Evolutionary conservation across 2,797 vertebrate species (phyloP).

Genomic region (Sebastes miniatus): DNA sequence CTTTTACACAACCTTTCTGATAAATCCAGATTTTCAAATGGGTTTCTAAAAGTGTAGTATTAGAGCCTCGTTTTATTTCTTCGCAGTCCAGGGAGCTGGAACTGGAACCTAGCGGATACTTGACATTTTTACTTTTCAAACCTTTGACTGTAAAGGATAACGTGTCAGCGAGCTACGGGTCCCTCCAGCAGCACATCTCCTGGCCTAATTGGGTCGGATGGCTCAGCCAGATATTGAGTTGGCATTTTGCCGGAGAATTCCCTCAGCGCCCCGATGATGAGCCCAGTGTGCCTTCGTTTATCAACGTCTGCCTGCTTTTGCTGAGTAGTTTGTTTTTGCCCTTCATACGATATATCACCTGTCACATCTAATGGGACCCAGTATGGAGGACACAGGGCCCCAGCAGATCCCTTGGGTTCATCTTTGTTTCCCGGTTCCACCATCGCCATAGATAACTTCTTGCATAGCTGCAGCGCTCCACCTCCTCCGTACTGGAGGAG

Average conservation of each 20-base stretch:
- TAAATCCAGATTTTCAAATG: neutral
- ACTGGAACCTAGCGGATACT: slow-evolving; percentile 33
- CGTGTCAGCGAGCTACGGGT: slow-evolving; percentile 22
- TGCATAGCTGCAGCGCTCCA: slow-evolving; percentile 37
- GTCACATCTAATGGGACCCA: slow-evolving; percentile 79
- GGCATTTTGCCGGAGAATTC: slow-evolving; percentile 79
- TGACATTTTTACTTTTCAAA: slow-evolving; percentile 75
- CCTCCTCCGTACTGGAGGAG: slow-evolving; percentile 15
- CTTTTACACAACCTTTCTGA: slow-evolving; percentile 5
- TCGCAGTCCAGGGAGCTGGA: slow-evolving; percentile 8
- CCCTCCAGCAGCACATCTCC: slow-evolving; percentile 55
- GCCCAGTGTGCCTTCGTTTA: slow-evolving; percentile 74
- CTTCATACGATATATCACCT: slow-evolving; percentile 80
- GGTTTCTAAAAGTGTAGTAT: slow-evolving; percentile 16
- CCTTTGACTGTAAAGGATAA: slow-evolving; percentile 57
- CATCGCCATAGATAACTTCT: slow-evolving; percentile 62
- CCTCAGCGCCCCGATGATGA: slow-evolving; percentile 70
- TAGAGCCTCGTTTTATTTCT: slow-evolving; percentile 1
- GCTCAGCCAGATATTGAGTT: slow-evolving; percentile 72
- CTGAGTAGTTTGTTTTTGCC: slow-evolving; percentile 83
- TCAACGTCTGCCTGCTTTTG: slow-evolving; percentile 78
- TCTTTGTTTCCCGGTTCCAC: slow-evolving; percentile 65
- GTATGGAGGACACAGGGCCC: slow-evolving; percentile 59
- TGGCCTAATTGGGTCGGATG: slow-evolving; percentile 77
- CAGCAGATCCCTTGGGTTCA: slow-evolving; percentile 65